These are phyloP conservation scores for Gymnarchus niloticus DNA, from an alignment of 2,113 vertebrate species.

Conservation along the genomic window DNA sequence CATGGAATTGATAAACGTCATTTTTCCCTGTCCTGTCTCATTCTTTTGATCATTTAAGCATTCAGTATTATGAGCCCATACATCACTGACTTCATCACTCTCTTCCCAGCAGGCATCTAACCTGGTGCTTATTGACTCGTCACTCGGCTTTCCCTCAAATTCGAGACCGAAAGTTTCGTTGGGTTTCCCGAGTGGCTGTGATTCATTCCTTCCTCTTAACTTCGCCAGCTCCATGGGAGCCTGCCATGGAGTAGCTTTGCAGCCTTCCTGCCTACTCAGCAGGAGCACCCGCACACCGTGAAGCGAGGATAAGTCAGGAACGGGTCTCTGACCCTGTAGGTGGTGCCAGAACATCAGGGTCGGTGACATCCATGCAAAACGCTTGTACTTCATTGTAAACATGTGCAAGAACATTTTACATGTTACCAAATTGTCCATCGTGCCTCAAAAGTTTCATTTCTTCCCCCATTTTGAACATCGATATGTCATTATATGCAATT, in stretches of 20 bases:
- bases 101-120: too few relatives aligned
- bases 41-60: neutral
- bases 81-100: neutral
- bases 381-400: neutral
- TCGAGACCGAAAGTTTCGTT: constrained; percentile 48
- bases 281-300: neutral
- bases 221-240: constrained; percentile 21
- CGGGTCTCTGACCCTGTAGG: neutral
- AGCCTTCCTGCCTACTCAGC: neutral
- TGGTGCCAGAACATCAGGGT: neutral
- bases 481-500: neutral
- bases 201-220: constrained; percentile 50
- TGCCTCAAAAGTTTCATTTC: neutral
- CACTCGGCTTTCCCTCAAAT: constrained; percentile 48
- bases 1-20: neutral
- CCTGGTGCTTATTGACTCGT: constrained; percentile 54
- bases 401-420: neutral
- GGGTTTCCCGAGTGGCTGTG: constrained; percentile 33
- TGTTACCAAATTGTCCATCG: neutral
- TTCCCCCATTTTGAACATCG: neutral
- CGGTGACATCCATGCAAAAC: neutral
- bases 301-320: neutral
- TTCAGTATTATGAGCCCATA: neutral
- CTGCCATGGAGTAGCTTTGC: constrained; percentile 12
- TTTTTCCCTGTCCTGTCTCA: neutral